Evolutionary conservation across 2,797 vertebrate species (phyloP).

Genomic region (Sebastolobus altivelis): DNA sequence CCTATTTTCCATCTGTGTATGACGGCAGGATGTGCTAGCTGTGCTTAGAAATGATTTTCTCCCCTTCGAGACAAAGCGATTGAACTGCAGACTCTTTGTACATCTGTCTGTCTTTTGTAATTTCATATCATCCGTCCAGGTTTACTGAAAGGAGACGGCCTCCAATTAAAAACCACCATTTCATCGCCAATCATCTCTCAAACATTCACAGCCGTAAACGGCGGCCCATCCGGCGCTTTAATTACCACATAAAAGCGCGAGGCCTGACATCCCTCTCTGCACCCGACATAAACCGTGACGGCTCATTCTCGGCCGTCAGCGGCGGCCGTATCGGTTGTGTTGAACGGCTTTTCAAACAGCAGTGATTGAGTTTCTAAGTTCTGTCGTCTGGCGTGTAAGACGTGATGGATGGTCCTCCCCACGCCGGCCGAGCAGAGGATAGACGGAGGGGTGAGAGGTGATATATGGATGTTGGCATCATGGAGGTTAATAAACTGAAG

Average conservation of each 20-base stretch:
- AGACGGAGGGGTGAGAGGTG: conserved; percentile 24
- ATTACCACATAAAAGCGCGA: conserved; percentile 42
- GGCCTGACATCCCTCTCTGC: conserved; percentile 36
- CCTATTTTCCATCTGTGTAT: background rate
- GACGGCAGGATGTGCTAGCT: background rate
- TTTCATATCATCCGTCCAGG: conserved; percentile 8
- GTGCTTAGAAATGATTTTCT: conserved; percentile 1
- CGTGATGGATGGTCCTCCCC: conserved; percentile 47
- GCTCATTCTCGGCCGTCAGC: conserved; percentile 25
- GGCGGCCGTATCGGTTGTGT: background rate
- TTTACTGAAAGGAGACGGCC: conserved; percentile 22
- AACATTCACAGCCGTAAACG: background rate
- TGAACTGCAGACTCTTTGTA: background rate
- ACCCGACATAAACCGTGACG: conserved; percentile 15
- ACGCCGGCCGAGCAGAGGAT: conserved; percentile 4
- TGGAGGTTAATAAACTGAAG: conserved; percentile 52
- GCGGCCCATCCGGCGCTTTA: conserved; percentile 30
- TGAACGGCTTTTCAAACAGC: conserved; percentile 39
- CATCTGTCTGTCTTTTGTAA: background rate
- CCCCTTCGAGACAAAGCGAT: background rate
- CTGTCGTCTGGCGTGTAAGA: conserved; percentile 40
- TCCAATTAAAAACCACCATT: conserved; percentile 48
- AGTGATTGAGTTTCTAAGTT: conserved; percentile 46
- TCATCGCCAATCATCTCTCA: conserved; percentile 35
- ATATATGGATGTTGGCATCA: conserved; percentile 42